Base-by-base conservation (phyloP, 2,888 invertebrate species). In the Drosophila peninsularis region DNA sequence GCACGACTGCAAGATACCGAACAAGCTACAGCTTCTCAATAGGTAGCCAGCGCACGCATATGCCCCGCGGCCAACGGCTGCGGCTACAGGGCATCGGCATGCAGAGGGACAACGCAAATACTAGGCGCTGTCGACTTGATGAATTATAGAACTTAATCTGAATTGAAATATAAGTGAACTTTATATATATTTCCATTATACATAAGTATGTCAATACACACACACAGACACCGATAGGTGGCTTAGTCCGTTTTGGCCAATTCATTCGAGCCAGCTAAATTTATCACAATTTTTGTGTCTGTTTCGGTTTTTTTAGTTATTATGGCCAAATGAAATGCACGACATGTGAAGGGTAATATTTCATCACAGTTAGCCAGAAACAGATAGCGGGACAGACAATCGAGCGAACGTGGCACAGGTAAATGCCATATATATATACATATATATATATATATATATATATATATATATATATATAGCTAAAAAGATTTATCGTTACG, bases 81-180 rank as follows among this genome's bases (percentile, higher is more conserved):
- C 1, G 3, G 30, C 30, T 27, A n/a, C 19, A 52, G 58, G 66
- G 75, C 62, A 68, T 49, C 10, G 0, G 1, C 24, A 57, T 44
- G 41, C 50, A 24, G 56, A 37, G 50, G 39, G 49, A 65, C 56
- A 60, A 57, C 53, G 69, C 41, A 63, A 50, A 64, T 41, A 62
- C 47, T 53, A 69, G 52, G 37, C 54, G 63, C 69, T 66, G 63
- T 71, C 68, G 70, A 75, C 70, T 78, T 84, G 88, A 85, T 85
- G 84, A 85, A 87, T 82, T 85, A 85, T 82, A 77, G 77, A 87
- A 82, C 77, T 72, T 77, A 82, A 77, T 82, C 81, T 68, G 79
- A 79, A 87, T 85, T 82, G 88, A 87, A 73, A 85, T 85, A 80
- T 85, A 85, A 80, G 70, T 63, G 71, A 70, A 64, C 55, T 67